Evolutionary conservation across 2,797 vertebrate genomes (phyloP).

Genomic region (Lutjanus campechanus): DNA sequence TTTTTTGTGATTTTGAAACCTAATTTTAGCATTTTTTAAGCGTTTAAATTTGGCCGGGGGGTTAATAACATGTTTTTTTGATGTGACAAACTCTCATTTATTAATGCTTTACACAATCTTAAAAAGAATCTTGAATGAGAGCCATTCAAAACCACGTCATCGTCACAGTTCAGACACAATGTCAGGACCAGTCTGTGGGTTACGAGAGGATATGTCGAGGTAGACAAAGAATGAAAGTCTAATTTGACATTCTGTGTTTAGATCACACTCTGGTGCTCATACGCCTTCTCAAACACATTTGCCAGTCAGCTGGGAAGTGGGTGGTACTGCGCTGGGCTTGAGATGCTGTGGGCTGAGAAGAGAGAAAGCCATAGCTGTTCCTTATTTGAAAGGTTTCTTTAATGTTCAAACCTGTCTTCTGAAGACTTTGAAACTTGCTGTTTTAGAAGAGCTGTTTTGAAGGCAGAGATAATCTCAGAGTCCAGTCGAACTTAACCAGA

Average conservation of each 20-base stretch:
- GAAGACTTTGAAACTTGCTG: background rate
- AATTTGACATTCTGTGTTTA: conserved; percentile 53
- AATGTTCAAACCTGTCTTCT: conserved; percentile 2
- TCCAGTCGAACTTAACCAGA: background rate
- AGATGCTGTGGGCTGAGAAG: conserved; percentile 56
- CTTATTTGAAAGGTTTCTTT: conserved; percentile 24
- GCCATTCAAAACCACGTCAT: conserved; percentile 14
- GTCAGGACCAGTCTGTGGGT: conserved; percentile 1
- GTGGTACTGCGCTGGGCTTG: conserved; percentile 50
- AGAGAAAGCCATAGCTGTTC: conserved; percentile 36
- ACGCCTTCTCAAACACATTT: conserved; percentile 54
- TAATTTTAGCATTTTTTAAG: too few species aligned
- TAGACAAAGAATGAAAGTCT: conserved; percentile 35
- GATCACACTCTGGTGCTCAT: conserved; percentile 43
- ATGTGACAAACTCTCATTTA: too few species aligned
- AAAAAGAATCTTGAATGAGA: conserved; percentile 4
- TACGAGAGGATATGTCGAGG: background rate
- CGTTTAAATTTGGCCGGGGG: too few species aligned
- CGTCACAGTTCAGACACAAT: background rate
- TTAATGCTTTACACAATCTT: too few species aligned
- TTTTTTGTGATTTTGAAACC: too few species aligned
- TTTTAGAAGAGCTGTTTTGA: background rate
- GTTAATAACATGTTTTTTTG: too few species aligned
- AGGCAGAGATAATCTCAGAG: background rate
- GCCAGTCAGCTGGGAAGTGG: conserved; percentile 70